Base-by-base conservation (phyloP, 2,888 invertebrate genomes). In the Drosophila neotestacea region DNA sequence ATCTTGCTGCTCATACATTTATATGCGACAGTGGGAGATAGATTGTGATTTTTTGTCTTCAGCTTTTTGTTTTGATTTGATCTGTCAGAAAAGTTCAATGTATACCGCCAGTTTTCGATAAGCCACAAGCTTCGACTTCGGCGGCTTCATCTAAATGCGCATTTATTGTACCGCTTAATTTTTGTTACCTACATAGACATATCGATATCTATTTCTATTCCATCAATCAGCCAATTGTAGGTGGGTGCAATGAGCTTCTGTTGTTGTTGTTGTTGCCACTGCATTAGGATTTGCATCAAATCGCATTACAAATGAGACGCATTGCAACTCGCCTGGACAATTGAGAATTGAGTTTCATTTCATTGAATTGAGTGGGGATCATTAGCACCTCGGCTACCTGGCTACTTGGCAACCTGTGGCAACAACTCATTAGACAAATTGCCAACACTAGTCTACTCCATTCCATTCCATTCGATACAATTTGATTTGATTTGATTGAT, bases 391-490 rank as follows among this genome's bases (percentile, higher is more conserved):
- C 76, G 47, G 68, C 28, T 46, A 66, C 30, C 58, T 62, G 50
- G 58, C 42, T 51, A 50, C 27, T 27, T 34, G 9, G 51, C 60
- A 30, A 47, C 38, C 38, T 54, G 89, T 89, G 84, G 88, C 88
- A 89, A 85, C 77, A 81, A 73, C 85, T 86, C 90, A 86, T 86
- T 86, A 86, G 89, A 86, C 85, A 90, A 86, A 86, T 90, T 86
- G 85, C 73, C 68, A 41, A 55, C 50, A 58, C 50, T 52, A 13
- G 46, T 9, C 52, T 42, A 50, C 44, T 44, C 22, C 46, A 41
- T 60, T 51, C 34, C 54, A 63, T 61, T 71, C 61, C 62, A 38
- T 38, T 50, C 44, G 22, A 22, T 39, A 32, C 22, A 28, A 32
- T 59, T 36, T 32, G 60, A 67, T 61, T 69, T 54, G 62, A 65